Evolutionary conservation across 2,888 invertebrate genomes (phyloP).

Genomic region (Dione juno): DNA sequence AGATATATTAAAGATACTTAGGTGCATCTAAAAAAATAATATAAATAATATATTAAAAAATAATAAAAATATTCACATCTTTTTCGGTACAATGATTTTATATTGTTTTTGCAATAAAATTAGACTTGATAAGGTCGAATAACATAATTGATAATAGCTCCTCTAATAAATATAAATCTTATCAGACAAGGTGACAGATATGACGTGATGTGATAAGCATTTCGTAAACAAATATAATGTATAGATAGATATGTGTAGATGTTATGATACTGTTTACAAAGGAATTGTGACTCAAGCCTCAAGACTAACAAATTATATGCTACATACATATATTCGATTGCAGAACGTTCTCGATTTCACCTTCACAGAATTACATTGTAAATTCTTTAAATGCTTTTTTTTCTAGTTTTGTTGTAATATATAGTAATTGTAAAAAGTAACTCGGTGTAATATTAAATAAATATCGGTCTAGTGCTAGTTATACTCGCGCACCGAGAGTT

Average conservation of each 20-base stretch:
- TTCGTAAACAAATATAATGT: conserved; percentile 11
- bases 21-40: too few relatives aligned
- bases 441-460: too few relatives aligned
- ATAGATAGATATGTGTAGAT: conserved; percentile 1
- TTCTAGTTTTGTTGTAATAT: not conserved
- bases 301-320: conserved; percentile 4
- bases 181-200: conserved; percentile 20
- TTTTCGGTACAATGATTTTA: too few relatives aligned
- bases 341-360: conserved; percentile 16
- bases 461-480: too few relatives aligned
- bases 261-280: not conserved
- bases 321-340: not conserved
- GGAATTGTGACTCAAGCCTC: conserved; percentile 3
- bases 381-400: conserved; percentile 9
- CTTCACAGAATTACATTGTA: not conserved
- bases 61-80: too few relatives aligned
- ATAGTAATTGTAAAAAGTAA: not conserved
- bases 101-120: not conserved
- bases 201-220: conserved; percentile 10
- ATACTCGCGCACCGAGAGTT: too few relatives aligned
- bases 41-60: too few relatives aligned
- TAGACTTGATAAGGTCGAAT: not conserved
- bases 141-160: conserved; percentile 1
- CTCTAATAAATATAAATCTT: conserved; percentile 14
- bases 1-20: too few relatives aligned